Conservation (phyloP, 2,113 vertebrate genomes). For the Paramormyrops kingsleyae region DNA sequence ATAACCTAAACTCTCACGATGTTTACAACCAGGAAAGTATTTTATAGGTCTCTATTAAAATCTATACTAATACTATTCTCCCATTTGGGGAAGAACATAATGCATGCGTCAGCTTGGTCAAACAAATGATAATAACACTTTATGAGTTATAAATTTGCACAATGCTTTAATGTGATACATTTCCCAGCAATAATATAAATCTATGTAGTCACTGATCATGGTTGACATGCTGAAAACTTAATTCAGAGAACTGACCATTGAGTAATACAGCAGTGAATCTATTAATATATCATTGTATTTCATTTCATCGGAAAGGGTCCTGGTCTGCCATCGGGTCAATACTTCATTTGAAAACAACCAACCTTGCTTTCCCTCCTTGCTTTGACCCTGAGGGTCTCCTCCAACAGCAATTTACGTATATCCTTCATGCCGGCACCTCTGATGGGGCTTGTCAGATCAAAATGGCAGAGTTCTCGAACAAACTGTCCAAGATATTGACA, state of each 20-base stretch:
- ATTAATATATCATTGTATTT: neutral
- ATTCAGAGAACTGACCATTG: neutral
- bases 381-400: conserved; percentile 61
- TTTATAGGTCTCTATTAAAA: neutral
- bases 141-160: neutral
- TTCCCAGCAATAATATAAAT: neutral
- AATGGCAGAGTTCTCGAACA: conserved; percentile 57
- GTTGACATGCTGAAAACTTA: neutral
- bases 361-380: conserved; percentile 73
- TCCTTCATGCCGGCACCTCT: conserved; percentile 47
- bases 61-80: neutral
- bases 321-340: neutral
- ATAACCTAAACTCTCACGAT: neutral
- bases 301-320: no score
- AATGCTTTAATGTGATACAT: neutral
- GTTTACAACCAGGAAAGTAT: neutral
- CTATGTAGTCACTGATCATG: neutral
- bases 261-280: neutral
- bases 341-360: conserved; percentile 24
- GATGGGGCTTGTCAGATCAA: conserved; percentile 65
- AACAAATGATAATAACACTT: neutral
- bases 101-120: neutral
- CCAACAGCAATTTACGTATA: conserved; percentile 64
- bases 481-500: conserved; percentile 44
- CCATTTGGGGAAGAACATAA: neutral